Conservation (phyloP, 1,140 invertebrate genomes). For the Anoplophora glabripennis region DNA sequence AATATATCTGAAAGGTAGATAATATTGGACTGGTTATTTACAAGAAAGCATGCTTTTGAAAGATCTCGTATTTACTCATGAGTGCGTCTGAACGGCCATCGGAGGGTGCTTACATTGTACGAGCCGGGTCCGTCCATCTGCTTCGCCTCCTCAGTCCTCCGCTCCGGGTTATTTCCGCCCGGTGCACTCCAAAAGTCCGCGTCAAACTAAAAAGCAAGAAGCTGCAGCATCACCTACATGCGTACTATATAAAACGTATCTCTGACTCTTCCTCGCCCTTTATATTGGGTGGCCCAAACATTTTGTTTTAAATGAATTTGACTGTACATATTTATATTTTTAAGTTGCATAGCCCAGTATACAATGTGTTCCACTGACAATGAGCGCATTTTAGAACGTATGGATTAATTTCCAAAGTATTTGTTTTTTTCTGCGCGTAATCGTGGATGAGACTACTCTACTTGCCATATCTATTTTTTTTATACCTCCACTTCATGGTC, state of each 20-base stretch:
- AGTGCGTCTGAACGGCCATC: slow-evolving; percentile 33
- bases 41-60: slow-evolving; percentile 24
- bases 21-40: slow-evolving; percentile 16
- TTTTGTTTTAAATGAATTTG: too few relatives aligned
- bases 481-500: too few relatives aligned
- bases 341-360: too few relatives aligned
- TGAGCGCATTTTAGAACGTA: too few relatives aligned
- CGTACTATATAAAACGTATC: slow-evolving; percentile 4
- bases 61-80: slow-evolving; percentile 39
- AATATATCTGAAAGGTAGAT: slow-evolving; percentile 13
- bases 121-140: slow-evolving; percentile 37
- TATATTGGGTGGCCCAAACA: too few relatives aligned
- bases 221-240: slow-evolving; percentile 15
- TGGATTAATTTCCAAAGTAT: too few relatives aligned
- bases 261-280: neutral
- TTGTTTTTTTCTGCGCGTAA: too few relatives aligned
- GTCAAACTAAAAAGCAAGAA: slow-evolving; percentile 35
- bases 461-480: too few relatives aligned
- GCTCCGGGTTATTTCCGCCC: slow-evolving; percentile 34
- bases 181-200: slow-evolving; percentile 37
- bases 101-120: slow-evolving; percentile 27
- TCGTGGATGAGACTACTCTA: too few relatives aligned
- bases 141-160: slow-evolving; percentile 33
- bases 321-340: too few relatives aligned
- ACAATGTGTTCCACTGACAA: too few relatives aligned